Base-by-base conservation (phyloP, 2,888 invertebrate species). In the Cabera pusaria region DNA sequence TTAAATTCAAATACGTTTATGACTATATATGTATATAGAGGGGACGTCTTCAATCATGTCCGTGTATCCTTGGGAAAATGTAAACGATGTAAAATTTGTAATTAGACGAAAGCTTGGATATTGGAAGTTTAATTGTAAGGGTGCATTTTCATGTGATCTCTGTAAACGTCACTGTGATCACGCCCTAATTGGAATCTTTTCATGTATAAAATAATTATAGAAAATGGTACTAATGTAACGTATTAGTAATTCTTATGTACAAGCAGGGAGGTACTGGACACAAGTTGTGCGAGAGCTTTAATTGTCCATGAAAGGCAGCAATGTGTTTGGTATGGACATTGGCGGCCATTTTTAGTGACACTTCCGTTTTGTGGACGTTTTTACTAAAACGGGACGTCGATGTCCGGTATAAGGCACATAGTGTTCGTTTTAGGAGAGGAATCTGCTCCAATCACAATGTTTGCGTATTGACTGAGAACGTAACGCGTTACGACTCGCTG, bases 261-360 rank as follows among this genome's bases (percentile, higher is more conserved):
- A 66, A 49, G 61, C 68, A 69, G 68, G 66, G 62, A 47, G 54
- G 56, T 56, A 55, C 50, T 47, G 52, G 56, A 53, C 50, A 51
- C 39, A 56, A 55, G 64, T 68, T 68, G 69, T 69, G 68, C 63
- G 39, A 44, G 52, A 65, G 68, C 70, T 70, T 70, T 65, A 66
- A 46, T 22, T 26, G 25, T 38, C 31, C 24, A 24, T n/a, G n/a
- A n/a, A n/a, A n/a, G n/a, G n/a, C n/a, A n/a, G n/a, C n/a, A n/a
- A n/a, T n/a, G n/a, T n/a, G n/a, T n/a, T n/a, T n/a, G n/a, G n/a
- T n/a, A n/a, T n/a, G n/a, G 17, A 35, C 29, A 35, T 19, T 21
- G 33, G 25, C 29, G 21, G 37, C 18, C 24, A 21, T 21, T 33
- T 11, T 31, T 22, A 9, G 5, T 34, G 38, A 8, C 26, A 5